Percentiles rank a stretch among this genome's conserved stretches.
phyloP scores from a whole-genome alignment of 2,888 invertebrate genomes.

The Azorinus chamasolen region DNA sequence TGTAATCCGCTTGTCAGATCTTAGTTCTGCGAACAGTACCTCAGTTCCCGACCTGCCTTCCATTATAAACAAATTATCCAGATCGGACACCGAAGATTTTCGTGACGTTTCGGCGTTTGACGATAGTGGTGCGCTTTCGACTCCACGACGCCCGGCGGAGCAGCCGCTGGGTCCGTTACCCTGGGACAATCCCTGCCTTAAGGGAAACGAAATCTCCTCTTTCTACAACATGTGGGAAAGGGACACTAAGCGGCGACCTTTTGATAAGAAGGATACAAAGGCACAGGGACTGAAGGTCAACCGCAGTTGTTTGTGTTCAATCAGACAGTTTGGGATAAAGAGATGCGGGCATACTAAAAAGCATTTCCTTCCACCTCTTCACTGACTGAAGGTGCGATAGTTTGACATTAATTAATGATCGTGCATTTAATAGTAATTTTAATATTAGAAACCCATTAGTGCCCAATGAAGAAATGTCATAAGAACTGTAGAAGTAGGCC shows the following conservation, averaged over 20 bases:
- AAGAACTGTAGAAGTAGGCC: no score
- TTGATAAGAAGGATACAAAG: constrained; percentile 46
- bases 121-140: constrained; percentile 56
- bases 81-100: not conserved
- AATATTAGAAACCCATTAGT: no score
- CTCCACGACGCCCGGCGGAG: constrained; percentile 30
- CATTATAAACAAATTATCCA: constrained; percentile 39
- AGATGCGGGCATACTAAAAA: no score
- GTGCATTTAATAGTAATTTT: no score
- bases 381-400: no score
- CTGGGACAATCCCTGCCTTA: constrained; percentile 21
- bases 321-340: constrained; percentile 27
- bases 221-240: constrained; percentile 65
- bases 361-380: no score
- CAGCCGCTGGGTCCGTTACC: not conserved
- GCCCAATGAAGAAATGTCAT: no score
- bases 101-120: constrained; percentile 13
- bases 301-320: constrained; percentile 49
- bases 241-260: constrained; percentile 41
- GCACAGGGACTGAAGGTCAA: constrained; percentile 14
- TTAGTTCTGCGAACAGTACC: constrained; percentile 35
- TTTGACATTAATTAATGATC: no score
- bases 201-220: constrained; percentile 53
- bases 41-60: constrained; percentile 56
- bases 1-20: constrained; percentile 34